Base-by-base conservation (phyloP, 2,888 invertebrate genomes). In the Ennomos quercinarius region DNA sequence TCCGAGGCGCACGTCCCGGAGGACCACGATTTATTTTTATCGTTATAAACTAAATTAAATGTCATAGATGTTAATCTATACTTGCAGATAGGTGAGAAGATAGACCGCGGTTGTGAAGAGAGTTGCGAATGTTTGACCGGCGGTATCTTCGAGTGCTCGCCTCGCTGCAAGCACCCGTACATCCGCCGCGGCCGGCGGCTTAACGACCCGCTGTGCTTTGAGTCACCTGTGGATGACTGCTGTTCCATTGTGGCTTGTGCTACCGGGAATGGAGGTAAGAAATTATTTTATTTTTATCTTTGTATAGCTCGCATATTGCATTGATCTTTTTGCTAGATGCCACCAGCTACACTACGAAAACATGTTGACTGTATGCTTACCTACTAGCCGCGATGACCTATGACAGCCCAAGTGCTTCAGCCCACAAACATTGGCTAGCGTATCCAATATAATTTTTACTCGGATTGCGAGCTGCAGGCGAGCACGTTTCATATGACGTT, bases 71-170 rank as follows among this genome's bases (percentile, higher is more conserved):
- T 27, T 27, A 27, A 27, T 27, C 27, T 27, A 27, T 6, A 27
- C 27, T 27, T 27, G 27, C 67, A 94, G 94, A 83, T 95, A 50
- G 97, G 97, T 1, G 95, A 96, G 69, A 94, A 93, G 67, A 90
- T 97, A 68, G 94, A 95, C 60, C 93, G 95, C 40, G 96, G 94
- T 43, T 98, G 97, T 76, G 96, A 97, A 56, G 96, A 96, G 65
- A 91, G 94, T 1, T 97, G 97, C 77, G 95, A 95, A 27, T 97
- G 97, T 76, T 87, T 90, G 27, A 74, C 83, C 0, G 94, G 93
- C 10, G 96, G 96, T 0, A 89, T 89, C 66, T 95, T 96, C 84
- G 94, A 95, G 65, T 98, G 97, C 75, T 87, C 93, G n/a, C 95
- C 95, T 0, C 93, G 96, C 39, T 98, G 98, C 81, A 89, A 92